Conservation (phyloP, 2,113 vertebrate genomes). For the Oreochromis niloticus region DNA sequence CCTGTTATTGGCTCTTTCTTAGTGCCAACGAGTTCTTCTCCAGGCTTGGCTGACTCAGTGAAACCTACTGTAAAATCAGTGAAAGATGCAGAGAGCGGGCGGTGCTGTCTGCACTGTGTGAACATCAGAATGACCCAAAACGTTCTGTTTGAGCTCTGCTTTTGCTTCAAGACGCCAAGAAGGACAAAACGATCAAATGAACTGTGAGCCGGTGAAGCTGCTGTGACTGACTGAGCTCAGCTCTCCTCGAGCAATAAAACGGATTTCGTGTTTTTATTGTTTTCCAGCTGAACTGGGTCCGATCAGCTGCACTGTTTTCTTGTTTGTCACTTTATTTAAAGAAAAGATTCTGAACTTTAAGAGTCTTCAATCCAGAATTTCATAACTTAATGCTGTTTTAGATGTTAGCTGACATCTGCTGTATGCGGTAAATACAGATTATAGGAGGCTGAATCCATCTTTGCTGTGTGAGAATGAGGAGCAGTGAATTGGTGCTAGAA, state of each 20-base stretch:
- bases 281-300: background rate
- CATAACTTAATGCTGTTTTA: background rate
- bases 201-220: background rate
- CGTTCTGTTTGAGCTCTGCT: background rate
- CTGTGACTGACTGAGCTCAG: background rate
- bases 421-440: background rate
- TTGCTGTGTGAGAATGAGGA: background rate
- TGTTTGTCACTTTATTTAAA: background rate
- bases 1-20: background rate
- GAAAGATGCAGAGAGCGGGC: background rate
- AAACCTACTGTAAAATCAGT: background rate
- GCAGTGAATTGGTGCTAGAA: background rate
- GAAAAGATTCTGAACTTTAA: background rate
- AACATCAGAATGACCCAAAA: fast-evolving
- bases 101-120: background rate
- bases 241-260: background rate
- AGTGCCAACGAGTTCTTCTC: background rate
- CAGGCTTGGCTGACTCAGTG: background rate
- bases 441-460: background rate
- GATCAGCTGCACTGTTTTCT: background rate
- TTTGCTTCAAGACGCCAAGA: background rate
- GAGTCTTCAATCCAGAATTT: background rate
- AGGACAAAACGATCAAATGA: fast-evolving
- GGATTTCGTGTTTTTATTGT: background rate
- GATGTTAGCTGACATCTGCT: background rate